A percentile compares a stretch with the other conserved stretches of the same genome.
These are phyloP conservation scores for Esox lucius DNA, from an alignment of 2,797 vertebrate genomes.

Conservation along the genomic window DNA sequence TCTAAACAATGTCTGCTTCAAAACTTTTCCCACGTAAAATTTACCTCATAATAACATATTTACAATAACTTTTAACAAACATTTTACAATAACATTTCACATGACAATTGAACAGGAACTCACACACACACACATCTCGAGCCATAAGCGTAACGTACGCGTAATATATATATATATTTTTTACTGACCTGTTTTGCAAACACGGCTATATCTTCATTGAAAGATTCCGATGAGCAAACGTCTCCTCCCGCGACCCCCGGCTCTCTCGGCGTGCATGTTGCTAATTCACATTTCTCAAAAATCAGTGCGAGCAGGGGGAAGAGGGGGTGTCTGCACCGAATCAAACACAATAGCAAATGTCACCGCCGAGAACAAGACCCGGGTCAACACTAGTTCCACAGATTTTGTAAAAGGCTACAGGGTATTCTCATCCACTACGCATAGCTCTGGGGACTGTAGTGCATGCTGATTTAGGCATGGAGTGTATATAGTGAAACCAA, in stretches of 20 bases:
- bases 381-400: constrained; percentile 64
- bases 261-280: constrained; percentile 98
- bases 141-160: background rate
- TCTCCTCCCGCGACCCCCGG: constrained; percentile 98
- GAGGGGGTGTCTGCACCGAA: constrained; percentile 92
- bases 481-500: constrained; percentile 54
- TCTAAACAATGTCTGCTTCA: background rate
- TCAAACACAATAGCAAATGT: constrained; percentile 87
- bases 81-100: background rate
- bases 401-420: constrained; percentile 41
- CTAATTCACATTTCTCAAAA: constrained; percentile 99
- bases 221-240: constrained; percentile 98
- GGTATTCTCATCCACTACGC: constrained; percentile 58
- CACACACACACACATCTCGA: background rate
- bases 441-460: background rate
- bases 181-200: constrained; percentile 99
- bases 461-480: constrained; percentile 31
- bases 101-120: background rate
- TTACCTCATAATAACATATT: background rate
- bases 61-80: too few relatives aligned
- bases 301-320: constrained; percentile 99
- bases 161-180: constrained; percentile 28
- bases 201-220: constrained; percentile 99
- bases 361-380: constrained; percentile 66
- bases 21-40: background rate